Conservation (phyloP, 2,113 vertebrate species). For the Oncorhynchus gorbuscha region DNA sequence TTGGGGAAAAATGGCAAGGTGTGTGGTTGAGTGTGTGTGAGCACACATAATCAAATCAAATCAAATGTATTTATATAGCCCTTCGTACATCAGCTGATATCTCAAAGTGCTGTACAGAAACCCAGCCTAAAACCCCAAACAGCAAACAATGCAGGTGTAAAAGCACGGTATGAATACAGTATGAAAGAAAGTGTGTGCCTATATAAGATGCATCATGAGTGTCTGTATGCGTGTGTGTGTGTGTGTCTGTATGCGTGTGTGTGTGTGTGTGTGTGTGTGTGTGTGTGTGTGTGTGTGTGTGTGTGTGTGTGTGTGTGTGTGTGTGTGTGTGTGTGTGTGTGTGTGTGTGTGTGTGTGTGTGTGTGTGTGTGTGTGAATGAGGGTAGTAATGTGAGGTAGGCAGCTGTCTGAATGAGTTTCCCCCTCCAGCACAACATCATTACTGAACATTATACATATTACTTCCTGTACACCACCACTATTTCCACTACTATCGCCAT, state of each 20-base stretch:
- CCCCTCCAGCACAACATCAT: constrained; percentile 21
- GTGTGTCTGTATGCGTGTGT: too few species aligned
- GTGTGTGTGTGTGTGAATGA: neutral
- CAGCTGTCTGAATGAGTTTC: constrained; percentile 12
- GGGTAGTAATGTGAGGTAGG: constrained; percentile 16
- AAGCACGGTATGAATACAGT: too few species aligned
- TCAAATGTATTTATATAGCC: too few species aligned
- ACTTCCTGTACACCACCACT: constrained; percentile 1
- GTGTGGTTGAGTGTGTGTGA: neutral
- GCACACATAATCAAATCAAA: too few species aligned
- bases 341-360: neutral
- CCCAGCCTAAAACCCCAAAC: too few species aligned
- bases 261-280: too few species aligned
- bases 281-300: neutral
- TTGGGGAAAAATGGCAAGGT: neutral
- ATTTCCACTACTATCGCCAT: neutral
- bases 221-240: too few species aligned
- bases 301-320: neutral
- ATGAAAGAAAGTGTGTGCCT: neutral
- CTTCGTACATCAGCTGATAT: too few species aligned
- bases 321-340: neutral
- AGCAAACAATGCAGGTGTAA: too few species aligned
- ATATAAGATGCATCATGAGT: neutral
- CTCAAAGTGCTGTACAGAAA: too few species aligned
- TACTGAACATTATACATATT: constrained; percentile 27